Conservation (phyloP, 2,888 invertebrate species). For the Campoplex nolae region DNA sequence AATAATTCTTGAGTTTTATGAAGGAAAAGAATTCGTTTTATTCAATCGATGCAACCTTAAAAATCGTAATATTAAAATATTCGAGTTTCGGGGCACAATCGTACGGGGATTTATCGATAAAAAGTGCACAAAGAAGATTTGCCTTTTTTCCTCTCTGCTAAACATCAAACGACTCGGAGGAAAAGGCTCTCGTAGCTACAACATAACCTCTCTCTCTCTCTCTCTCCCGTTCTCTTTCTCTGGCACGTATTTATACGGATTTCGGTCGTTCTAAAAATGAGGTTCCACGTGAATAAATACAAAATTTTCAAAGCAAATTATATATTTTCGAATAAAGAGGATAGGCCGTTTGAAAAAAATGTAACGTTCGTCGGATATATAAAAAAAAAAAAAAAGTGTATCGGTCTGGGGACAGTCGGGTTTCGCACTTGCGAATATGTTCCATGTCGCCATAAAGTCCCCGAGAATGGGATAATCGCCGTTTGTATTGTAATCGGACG, state of each 20-base stretch:
- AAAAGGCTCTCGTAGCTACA: background rate
- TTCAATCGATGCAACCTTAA: background rate
- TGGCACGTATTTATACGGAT: background rate
- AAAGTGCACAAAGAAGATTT: background rate
- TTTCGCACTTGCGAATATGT: conserved; percentile 6
- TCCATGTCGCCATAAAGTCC: conserved; percentile 18
- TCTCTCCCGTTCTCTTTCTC: background rate
- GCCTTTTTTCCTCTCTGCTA: background rate
- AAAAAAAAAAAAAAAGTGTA: background rate
- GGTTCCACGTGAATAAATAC: background rate
- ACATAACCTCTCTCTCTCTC: background rate
- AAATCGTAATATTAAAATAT: background rate
- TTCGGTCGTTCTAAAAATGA: background rate
- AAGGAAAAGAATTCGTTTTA: background rate
- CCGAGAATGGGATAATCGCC: conserved; percentile 38
- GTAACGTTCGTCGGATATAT: background rate
- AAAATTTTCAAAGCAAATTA: background rate
- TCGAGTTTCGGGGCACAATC: background rate
- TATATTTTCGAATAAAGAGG: background rate
- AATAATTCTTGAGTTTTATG: background rate
- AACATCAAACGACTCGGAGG: background rate
- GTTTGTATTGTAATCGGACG: conserved; percentile 55
- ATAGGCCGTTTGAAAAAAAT: background rate
- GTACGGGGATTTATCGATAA: background rate
- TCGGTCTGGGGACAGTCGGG: background rate